Base-by-base conservation (phyloP, 2,888 invertebrate species). In the Chymomyza procnemis region DNA sequence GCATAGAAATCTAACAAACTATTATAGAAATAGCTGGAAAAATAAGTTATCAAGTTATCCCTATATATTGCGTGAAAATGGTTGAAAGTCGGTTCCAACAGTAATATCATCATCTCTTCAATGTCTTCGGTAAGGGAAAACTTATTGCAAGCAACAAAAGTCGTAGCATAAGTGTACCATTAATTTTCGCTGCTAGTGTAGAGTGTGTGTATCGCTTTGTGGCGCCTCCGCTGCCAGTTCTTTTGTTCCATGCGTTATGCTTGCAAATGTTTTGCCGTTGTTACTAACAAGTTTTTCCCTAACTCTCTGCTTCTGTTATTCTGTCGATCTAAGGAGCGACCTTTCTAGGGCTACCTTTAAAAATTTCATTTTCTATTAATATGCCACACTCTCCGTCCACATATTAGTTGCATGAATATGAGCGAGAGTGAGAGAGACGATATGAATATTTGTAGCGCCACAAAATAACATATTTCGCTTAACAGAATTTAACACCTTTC, bases 191-290 rank as follows among this genome's bases (percentile, higher is more conserved):
- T 26, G 2, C 26, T 1, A 26, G 1, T 26, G 16, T 18, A 19
- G 34, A 4, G 48, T 16, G 48, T 18, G 18, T 50, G 48, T 50
- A 18, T 50, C 16, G 4, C 16, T 50, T 70, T 74, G 82, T 81
- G 87, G 80, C 85, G 76, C 79, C 79, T 76, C 30, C 62, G 34
- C 65, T 67, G 80, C 62, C 69, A 68, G 68, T 61, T 76, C 77
- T 77, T 80, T 71, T 71, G 69, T 76, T 76, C 67, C 69, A 60
- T 52, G n/a, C n/a, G 54, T 41, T 41, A 54, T 21, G n/a, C 46
- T 71, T 66, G 30, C 56, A 30, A 56, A 60, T 68, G 64, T 58
- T 67, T 67, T 41, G 64, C 66, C 60, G 63, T 54, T 63, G 46
- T 50, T 66, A 67, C 73, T 72, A 79, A 74, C 84, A 73, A 83